A percentile compares a stretch with the other conserved stretches of the same genome.
Conservation (phyloP, 1,140 invertebrate genomes). For the Chionoecetes opilio region DNA sequence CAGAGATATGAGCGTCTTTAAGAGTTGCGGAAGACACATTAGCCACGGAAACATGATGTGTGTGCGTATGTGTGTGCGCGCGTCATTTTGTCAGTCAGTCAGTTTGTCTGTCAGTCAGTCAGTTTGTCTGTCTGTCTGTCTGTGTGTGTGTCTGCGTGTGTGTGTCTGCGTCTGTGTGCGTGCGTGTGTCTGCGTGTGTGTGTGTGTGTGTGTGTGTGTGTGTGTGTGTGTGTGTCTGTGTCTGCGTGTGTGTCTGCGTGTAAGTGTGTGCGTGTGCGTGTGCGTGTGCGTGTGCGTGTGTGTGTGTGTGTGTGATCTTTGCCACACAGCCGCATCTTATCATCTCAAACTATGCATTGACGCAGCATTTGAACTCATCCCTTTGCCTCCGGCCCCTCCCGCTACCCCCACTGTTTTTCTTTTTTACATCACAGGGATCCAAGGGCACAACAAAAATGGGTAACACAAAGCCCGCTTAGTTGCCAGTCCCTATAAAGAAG, state of each 20-base stretch:
- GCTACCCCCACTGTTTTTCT: no score
- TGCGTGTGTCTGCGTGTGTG: no score
- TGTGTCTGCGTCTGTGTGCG: no score
- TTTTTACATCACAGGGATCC: no score
- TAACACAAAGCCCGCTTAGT: no score
- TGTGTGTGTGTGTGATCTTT: neutral
- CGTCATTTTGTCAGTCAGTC: neutral
- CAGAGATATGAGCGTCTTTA: neutral
- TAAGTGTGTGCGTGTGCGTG: no score
- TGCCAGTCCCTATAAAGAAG: no score
- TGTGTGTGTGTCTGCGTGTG: neutral
- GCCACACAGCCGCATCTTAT: neutral
- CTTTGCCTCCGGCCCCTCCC: no score
- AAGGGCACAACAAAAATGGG: no score
- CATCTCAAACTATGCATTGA: neutral
- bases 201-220: neutral
- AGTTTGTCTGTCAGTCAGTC: neutral
- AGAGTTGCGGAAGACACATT: conserved; percentile 16
- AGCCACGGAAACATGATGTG: neutral
- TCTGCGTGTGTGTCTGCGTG: neutral
- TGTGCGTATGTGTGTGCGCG: conserved; percentile 15
- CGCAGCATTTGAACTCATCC: no score
- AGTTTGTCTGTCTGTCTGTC: neutral
- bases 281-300: no score
- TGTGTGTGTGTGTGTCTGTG: neutral